phyloP scores from a whole-genome alignment of 2,797 vertebrate genomes.

The Clarias pachynema region DNA sequence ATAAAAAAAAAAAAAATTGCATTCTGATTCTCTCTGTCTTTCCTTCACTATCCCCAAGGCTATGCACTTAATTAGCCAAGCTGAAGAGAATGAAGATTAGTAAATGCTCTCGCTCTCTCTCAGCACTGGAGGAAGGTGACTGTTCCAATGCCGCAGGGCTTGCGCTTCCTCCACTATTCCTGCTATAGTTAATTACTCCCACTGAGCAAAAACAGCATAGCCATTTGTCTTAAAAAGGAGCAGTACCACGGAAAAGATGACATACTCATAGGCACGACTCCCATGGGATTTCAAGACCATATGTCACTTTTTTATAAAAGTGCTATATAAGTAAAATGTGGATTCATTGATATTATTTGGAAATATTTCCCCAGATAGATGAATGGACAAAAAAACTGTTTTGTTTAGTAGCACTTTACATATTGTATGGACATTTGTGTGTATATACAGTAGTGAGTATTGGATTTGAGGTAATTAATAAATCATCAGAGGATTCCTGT shows the following conservation, averaged over 20 bases:
- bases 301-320: not conserved
- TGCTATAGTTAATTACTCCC: conserved; percentile 23
- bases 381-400: not conserved
- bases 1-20: not conserved
- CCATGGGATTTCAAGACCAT: not conserved
- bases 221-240: not conserved
- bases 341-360: not conserved
- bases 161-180: not conserved
- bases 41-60: not conserved
- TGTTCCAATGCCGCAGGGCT: not conserved
- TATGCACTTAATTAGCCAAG: conserved; percentile 9
- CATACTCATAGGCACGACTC: not conserved
- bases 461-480: conserved; percentile 8
- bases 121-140: not conserved
- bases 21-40: not conserved
- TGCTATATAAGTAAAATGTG: not conserved
- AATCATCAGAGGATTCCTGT: conserved; percentile 23
- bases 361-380: not conserved
- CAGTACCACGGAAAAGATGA: not conserved
- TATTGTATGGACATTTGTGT: not conserved
- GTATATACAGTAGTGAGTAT: not conserved
- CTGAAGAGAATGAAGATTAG: not conserved
- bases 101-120: not conserved
- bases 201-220: conserved; percentile 15
- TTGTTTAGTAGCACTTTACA: not conserved